Percentiles rank a stretch among this genome's conserved stretches.
Conservation (phyloP, 2,113 vertebrate species). For the Macquaria ambigua region DNA sequence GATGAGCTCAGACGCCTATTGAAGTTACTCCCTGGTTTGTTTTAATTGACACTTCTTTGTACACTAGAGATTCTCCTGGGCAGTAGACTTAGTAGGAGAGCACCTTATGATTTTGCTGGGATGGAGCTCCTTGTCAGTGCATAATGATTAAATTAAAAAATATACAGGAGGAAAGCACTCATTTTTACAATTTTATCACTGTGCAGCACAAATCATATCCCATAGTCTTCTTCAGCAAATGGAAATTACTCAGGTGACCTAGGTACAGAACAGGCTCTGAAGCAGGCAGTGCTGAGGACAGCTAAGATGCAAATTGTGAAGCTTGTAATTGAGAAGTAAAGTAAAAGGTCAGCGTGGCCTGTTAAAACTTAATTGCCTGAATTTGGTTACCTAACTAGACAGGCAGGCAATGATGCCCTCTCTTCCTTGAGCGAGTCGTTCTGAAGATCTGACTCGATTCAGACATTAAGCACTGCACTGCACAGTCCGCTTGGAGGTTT, state of each 20-base stretch:
- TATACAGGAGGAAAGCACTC: not conserved
- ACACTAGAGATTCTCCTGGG: no score
- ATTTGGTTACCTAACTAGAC: conserved; percentile 59
- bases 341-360: conserved; percentile 69
- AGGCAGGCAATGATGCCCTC: conserved; percentile 5
- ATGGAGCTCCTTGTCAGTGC: not conserved
- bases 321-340: conserved; percentile 59
- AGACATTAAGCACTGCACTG: conserved; percentile 27
- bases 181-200: not conserved
- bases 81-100: not conserved
- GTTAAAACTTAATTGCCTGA: conserved; percentile 66
- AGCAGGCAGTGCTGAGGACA: conserved; percentile 6
- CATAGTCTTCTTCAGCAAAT: not conserved
- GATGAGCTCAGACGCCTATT: not conserved
- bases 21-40: not conserved
- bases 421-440: conserved; percentile 31
- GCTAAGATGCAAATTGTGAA: conserved; percentile 17
- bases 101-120: no score
- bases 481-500: conserved; percentile 48
- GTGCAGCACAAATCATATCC: not conserved
- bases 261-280: not conserved
- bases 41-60: not conserved
- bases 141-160: not conserved
- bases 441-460: conserved; percentile 46
- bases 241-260: no score